Evolutionary conservation across 2,113 vertebrate genomes (phyloP), one percentile per base, ranked within the genome.

Genomic region (Gnathonemus longibarbis): DNA sequence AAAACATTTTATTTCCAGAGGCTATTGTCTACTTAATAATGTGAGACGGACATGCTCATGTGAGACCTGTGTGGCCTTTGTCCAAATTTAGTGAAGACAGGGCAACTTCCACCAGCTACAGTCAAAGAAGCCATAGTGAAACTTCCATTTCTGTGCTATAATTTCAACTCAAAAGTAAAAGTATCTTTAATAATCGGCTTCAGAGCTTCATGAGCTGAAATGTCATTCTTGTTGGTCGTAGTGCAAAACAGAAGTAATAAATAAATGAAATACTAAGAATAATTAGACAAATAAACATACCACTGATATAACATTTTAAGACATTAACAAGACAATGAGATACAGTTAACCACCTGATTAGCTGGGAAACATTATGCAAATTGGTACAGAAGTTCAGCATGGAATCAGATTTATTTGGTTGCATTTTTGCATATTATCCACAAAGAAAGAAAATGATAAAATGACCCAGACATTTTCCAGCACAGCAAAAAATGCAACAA

Each of bases 1-100:
- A 87, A 50, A 87, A 49, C 85, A 39, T 87, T 87, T 35, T 31
- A 19, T 53, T 87, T 48, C n/a, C 84, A 87, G 50, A 7, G 85
- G 49, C 49, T 27, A 56, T 27, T 87, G n/a, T 15, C n/a, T 53
- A 24, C 50, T 87, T 87, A 56, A 87, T 56, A 87, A 87, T 31
- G 85, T 52, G 15, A 87, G 48, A 86, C 17, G 3, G 2, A 86
- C 31, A 11, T 13, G 24, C 19, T 86, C 11, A 19, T 19, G 5
- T 49, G 17, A 46, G 84, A 50, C 46, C 46, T 52, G 49, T n/a
- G 6, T 86, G 19, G 10, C n/a, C 48, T 86, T 15, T 9, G n/a
- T 52, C 48, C 48, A 49, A 49, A 11, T 27, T 52, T 86, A 86
- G 27, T 48, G n/a, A 87, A 53, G 46, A n/a, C 42, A 49, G 85